phyloP scores from a whole-genome alignment of 2,797 vertebrate species.

The Halcyon chelicuti region DNA sequence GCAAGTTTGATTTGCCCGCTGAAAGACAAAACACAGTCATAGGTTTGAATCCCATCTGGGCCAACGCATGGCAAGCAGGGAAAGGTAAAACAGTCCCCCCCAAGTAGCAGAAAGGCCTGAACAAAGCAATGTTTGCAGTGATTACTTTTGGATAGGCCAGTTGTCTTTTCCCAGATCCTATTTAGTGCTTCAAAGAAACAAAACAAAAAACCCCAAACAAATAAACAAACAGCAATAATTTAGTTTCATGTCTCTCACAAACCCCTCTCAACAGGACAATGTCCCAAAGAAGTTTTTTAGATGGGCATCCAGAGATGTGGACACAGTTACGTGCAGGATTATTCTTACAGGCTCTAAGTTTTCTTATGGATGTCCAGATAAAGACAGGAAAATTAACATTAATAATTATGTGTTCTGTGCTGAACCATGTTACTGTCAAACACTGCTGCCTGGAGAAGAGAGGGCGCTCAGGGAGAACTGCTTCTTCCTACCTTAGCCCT shows the following conservation, averaged over 20 bases:
- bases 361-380: not conserved
- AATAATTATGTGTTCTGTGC: not conserved
- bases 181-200: not conserved
- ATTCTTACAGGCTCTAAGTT: not conserved
- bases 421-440: not conserved
- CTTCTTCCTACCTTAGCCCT: not conserved
- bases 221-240: not conserved
- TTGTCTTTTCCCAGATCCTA: not conserved
- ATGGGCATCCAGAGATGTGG: not conserved
- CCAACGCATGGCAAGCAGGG: not conserved
- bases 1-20: constrained; percentile 98
- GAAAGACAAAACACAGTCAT: constrained; percentile 54
- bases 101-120: fast-evolving
- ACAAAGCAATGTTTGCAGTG: not conserved
- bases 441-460: not conserved
- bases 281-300: not conserved
- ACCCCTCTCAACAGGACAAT: not conserved
- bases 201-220: too few species aligned
- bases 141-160: not conserved
- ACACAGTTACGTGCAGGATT: fast-evolving
- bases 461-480: not conserved
- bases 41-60: not conserved
- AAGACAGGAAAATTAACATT: not conserved
- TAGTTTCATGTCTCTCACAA: not conserved
- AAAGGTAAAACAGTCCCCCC: not conserved